Base-by-base conservation (phyloP, 2,888 invertebrate species). In the Agapetus fuscipes region DNA sequence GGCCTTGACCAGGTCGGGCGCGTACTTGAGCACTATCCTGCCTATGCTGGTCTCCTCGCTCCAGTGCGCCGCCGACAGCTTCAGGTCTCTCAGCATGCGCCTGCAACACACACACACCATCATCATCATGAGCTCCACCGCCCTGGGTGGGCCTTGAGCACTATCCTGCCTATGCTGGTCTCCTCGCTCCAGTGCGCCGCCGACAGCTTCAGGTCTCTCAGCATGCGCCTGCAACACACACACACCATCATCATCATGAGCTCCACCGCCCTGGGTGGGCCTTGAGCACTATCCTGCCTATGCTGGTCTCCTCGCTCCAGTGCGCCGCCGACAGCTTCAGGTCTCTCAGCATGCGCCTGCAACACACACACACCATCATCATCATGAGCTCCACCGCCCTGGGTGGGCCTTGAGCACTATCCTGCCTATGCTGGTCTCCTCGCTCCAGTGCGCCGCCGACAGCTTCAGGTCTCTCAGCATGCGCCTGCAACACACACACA, bases 101-200 rank as follows among this genome's bases (percentile, higher is more conserved):
- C 69, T 69, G 48, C 14, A 44, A 41, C 15, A 32, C 9, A 15
- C 54, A 9, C 27, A 9, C 27, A 27, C n/a, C n/a, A 27, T 4
- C 4, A 20, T 20, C 20, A 4, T 20, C 20, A n/a, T n/a, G n/a
- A n/a, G n/a, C n/a, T n/a, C n/a, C n/a, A n/a, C n/a, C n/a, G 50
- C 86, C 76, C 58, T 97, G 72, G 55, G 87, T 90, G 37, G 85
- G 82, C 37, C 59, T 83, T 82, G 37, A 90, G 72, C 59, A 95
- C 84, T 52, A 95, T 81, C 56, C 86, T 80, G 5, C 95, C 96
- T 57, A 91, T 83, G 53, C 80, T 76, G 52, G 78, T 76, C 55
- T 93, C 89, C 58, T 96, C 95, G 47, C 78, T 78, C 93, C 94
- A 96, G 58, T 83, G 77, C 47, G 79, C 72, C 40, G 83, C 72